Evolutionary conservation across 2,113 vertebrate genomes (phyloP), one percentile per base, ranked within the genome.

Genomic region (Micromys minutus): DNA sequence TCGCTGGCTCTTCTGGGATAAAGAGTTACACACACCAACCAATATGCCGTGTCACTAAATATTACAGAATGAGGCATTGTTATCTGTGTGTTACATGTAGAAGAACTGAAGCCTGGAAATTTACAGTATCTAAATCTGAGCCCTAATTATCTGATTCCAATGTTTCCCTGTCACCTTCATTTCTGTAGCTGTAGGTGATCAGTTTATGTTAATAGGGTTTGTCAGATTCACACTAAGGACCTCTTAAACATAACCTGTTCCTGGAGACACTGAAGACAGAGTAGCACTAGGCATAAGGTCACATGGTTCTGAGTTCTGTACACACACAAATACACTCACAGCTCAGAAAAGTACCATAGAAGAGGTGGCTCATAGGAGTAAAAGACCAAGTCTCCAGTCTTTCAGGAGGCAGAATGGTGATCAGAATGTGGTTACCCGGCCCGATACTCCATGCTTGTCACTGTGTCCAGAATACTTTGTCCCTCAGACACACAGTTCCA

Each of bases 391-490:
- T 42, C 12, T 29, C 39, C 0, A 80, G 50, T 72, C 3, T 15
- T 57, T 8, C 5, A 34, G 36, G 36, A 72, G 31, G 7, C 50
- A 31, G 47, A 50, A 26, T 17, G 65, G 61, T 12, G 6, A 45
- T 59, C 39, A 36, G 10, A 39, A 31, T 26, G 10, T 39, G 72
- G 52, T 29, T n/a, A 1, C 21, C 10, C 42, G 21, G 6, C 26
- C 72, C 34, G 24, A 10, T 26, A 69, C 19, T 79, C 19, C 76
- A 4, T 59, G 15, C 19, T 87, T 45, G 13, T 63, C 19, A 75
- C 24, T 24, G 0, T n/a, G 22, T 50, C 12, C 55, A 63, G 0
- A 21, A 0, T 50, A 21, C 39, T 45, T 36, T 72, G 36, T 79
- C 13, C 69, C 83, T 45, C 26, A 67, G 21, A 76, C 1, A 31